Base-by-base conservation (phyloP, 1,140 invertebrate species). In the Prorops nasuta region DNA sequence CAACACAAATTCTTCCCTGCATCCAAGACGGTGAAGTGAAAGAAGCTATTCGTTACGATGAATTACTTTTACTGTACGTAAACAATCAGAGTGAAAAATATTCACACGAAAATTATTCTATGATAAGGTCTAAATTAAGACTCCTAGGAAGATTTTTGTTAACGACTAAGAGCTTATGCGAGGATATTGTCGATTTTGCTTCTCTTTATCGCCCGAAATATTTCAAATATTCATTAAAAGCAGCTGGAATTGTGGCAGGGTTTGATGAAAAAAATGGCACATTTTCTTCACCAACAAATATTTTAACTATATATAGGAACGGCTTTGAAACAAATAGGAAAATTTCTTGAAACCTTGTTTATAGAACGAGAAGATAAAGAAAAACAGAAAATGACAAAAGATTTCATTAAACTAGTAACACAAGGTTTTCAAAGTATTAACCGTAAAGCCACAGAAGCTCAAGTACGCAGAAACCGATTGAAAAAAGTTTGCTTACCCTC, bases 61-160 rank as follows among this genome's bases (percentile, higher is more conserved):
- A 48, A 32, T 38, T 62, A 9, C 18, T 58, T n/a, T 58, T 62
- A 31, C 7, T 36, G 7, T 55, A 50, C 36, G 52, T 38, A 2
- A 62, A 62, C 24, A 58, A 55, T 22, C 18, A 50, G 16, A 44
- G 42, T 39, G 39, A 43, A 1, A 58, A 53, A 58, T 53, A 58
- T 40, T 24, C 21, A 31, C 28, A 37, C 16, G 6, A 40, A n/a
- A 46, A 54, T 49, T 43, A 52, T 2, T 32, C 49, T 36, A 40
- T 55, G 7, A 54, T 58, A 7, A 37, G 51, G 10, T 17, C 43
- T 10, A 22, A 44, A 4, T 37, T 58, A 15, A 38, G 51, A 49
- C 37, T 46, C 3, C 20, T 54, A 24, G 51, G 48, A 15, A 28
- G 43, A 40, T 41, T 55, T 20, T 20, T 49, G 15, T 3, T 32